phyloP scores from a whole-genome alignment of 2,113 vertebrate genomes.

The Himantopus leucocephalus region DNA sequence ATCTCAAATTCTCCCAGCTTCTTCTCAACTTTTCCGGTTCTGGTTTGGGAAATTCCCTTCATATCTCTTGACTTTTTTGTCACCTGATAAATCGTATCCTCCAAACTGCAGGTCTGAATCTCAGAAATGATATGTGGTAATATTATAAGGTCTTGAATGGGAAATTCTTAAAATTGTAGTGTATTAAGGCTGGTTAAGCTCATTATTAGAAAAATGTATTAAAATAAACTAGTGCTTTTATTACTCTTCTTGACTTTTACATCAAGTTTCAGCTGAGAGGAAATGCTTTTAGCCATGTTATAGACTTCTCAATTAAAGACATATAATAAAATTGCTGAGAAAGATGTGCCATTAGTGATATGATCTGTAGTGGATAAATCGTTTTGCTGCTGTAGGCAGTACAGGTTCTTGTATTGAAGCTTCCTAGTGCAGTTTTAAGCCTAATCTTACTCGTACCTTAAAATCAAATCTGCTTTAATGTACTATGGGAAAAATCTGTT shows the following conservation, averaged over 20 bases:
- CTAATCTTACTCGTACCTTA: not conserved
- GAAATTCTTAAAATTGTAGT: not conserved
- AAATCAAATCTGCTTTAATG: not conserved
- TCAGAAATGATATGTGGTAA: not conserved
- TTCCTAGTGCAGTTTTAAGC: not conserved
- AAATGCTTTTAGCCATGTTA: not conserved
- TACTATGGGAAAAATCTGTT: not conserved
- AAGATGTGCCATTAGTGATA: not conserved
- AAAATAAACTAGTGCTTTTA: not conserved
- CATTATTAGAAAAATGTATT: not conserved
- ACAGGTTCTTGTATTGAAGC: not conserved
- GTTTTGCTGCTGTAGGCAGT: not conserved
- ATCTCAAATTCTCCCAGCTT: not conserved
- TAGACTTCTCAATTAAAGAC: not conserved
- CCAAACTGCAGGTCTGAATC: not conserved
- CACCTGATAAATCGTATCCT: not conserved
- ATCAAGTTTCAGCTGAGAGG: not conserved
- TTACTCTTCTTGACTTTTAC: not conserved
- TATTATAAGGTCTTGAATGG: not conserved
- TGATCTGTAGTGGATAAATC: not conserved
- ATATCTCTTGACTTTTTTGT: fast-evolving
- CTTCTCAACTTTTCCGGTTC: not conserved
- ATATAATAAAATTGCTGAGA: not conserved
- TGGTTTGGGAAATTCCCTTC: not conserved
- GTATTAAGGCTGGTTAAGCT: not conserved